Base-by-base conservation (phyloP, 2,113 vertebrate species). In the Gadus macrocephalus region DNA sequence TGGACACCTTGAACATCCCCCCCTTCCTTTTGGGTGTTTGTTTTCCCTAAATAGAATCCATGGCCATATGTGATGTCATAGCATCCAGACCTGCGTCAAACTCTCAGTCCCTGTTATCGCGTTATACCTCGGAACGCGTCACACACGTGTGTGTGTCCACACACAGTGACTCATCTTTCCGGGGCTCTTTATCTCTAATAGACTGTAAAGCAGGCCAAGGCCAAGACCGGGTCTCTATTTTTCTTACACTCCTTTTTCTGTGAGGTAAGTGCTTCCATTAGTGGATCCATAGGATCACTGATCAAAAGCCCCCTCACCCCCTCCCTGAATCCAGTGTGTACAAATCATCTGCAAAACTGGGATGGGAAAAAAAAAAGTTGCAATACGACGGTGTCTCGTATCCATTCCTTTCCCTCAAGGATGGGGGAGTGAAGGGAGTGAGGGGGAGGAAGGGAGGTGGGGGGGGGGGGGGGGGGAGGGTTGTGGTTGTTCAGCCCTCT, bases 111-210 rank as follows among this genome's bases (percentile, higher is more conserved):
- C 12, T 49, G 42, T 49, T 49, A 49, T 9, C 42, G 42, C 12
- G 9, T 49, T 49, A 49, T 12, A 49, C 42, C 9, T 49, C 42
- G 8, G 59, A 16, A 35, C 66, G 70, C 67, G 73, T 84, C 86
- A 81, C 79, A 76, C 80, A 58, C 55, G 55, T 58, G 55, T 81
- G 78, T 84, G 73, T 68, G 69, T 73, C 74, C 76, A 68, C 71
- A 84, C 64, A 49, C 42, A 49, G 42, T 49, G 42, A 49, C 42
- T 49, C 42, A 49, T 76, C 83, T 67, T 59, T 60, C 74, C 74
- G n/a, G 5, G 59, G 74, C 73, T 62, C 61, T 62, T 62, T 16
- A 11, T 27, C 15, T 25, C 22, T 62, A 62, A 62, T 62, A 22
- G 38, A 49, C 53, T 17, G n/a, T 70, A 62, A 58, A n/a, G 55